Conservation (phyloP, 2,888 invertebrate genomes). For the Coronaproctus castanopsis region DNA sequence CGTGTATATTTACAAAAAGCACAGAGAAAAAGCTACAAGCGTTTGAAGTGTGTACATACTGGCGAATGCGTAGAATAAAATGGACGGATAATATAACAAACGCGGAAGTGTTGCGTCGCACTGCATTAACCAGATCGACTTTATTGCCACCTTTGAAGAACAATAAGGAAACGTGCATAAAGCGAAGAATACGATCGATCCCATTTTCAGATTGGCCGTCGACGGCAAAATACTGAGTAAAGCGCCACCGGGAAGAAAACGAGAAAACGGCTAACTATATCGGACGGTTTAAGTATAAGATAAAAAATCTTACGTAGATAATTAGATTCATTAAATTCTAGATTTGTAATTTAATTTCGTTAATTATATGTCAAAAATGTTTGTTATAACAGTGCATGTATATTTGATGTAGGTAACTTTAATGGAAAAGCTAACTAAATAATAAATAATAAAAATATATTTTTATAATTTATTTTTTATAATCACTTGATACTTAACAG, state of each 20-base stretch:
- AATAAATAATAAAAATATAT: no score
- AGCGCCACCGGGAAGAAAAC: neutral
- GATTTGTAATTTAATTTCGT: no score
- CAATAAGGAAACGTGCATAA: neutral
- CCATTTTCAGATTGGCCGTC: neutral
- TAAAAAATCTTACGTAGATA: no score
- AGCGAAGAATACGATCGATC: neutral
- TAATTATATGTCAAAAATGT: no score
- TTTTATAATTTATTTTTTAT: no score
- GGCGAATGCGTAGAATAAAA: neutral
- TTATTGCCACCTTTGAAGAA: neutral
- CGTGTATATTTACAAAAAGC: neutral
- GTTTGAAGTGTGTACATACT: neutral
- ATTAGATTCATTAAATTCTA: no score
- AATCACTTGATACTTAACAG: no score
- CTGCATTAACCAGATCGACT: neutral
- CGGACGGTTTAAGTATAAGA: neutral
- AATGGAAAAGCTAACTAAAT: no score
- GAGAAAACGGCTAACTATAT: neutral
- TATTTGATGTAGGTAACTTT: no score
- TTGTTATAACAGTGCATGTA: no score
- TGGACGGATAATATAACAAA: neutral
- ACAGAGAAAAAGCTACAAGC: neutral
- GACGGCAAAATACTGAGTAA: neutral
- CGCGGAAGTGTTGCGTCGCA: neutral